Percentiles rank a stretch among this genome's conserved stretches.
These are phyloP conservation scores for Sarcoramphus papa DNA, from an alignment of 2,797 vertebrate species.

Conservation along the genomic window DNA sequence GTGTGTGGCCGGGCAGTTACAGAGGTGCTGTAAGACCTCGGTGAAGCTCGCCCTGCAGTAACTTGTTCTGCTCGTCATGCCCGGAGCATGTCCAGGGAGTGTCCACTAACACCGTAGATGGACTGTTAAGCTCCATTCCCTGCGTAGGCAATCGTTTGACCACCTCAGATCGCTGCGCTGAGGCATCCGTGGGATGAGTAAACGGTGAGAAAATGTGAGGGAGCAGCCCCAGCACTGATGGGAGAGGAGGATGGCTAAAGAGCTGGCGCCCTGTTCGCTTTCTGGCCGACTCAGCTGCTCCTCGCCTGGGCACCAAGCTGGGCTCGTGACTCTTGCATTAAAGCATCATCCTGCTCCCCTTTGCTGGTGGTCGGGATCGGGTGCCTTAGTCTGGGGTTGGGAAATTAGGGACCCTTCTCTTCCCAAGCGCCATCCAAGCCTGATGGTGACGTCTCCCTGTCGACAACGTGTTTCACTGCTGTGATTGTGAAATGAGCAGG, in stretches of 20 bases:
- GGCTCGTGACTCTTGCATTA: background rate
- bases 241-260: background rate
- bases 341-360: background rate
- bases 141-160: rapidly evolving
- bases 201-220: background rate
- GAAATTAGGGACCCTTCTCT: background rate
- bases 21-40: background rate
- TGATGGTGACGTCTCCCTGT: background rate
- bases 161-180: background rate
- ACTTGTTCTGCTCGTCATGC: background rate
- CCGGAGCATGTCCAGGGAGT: background rate
- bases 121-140: background rate
- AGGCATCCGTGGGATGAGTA: background rate
- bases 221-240: background rate
- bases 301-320: rapidly evolving
- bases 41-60: slow-evolving; percentile 10
- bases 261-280: rapidly evolving
- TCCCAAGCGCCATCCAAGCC: background rate
- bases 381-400: background rate
- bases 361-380: rapidly evolving
- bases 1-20: background rate
- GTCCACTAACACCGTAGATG: background rate
- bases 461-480: background rate
- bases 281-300: background rate
- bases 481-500: background rate